Base-by-base conservation (phyloP, 2,113 vertebrate genomes). In the Helogale parvula region DNA sequence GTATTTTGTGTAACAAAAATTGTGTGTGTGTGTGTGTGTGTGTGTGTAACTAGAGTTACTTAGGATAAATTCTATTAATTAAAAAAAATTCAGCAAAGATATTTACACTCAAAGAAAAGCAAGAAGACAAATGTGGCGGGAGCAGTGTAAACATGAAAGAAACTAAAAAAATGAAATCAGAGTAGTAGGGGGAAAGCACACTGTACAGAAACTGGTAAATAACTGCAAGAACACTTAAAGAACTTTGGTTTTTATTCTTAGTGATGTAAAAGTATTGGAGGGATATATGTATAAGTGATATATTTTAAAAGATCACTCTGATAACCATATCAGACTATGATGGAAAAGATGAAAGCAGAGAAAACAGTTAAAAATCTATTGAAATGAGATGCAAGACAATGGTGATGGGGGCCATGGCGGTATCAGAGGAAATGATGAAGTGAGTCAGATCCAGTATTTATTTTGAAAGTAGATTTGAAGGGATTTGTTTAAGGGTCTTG, bases 1-100 rank as follows among this genome's bases (percentile, higher is more conserved):
- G 2, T 80, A 63, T 79, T 95, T 97, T 86, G 45, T 3, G 4
- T 65, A 54, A 69, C 1, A 54, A 90, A 90, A 17, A 86, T 80
- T 77, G 14, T 72, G 7, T 88, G 33, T 69, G 10, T 60, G 31
- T 57, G 38, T 81, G 13, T 65, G 31, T 84, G 33, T 74, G 7
- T n/a, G 29, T 81, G 45, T 76, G 0, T 77, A 90, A 72, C 63
- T 86, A 52, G 11, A 33, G 25, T 33, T 65, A 89, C 16, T 77
- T 88, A 86, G 7, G 3, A 33, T 93, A 94, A 83, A 14, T n/a
- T 71, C 52, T 52, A 66, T 19, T 93, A 79, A 85, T 50, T 79
- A 83, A 93, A 97, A 11, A 90, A 82, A 83, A 41, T 82, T 68
- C 80, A 33, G 33, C n/a, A 17, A 84, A 88, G 87, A 57, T 71